Percentiles rank a stretch among this genome's conserved stretches.
Evolutionary conservation across 2,797 vertebrate genomes (phyloP).

Genomic region (Schizothorax lantsangensis): DNA sequence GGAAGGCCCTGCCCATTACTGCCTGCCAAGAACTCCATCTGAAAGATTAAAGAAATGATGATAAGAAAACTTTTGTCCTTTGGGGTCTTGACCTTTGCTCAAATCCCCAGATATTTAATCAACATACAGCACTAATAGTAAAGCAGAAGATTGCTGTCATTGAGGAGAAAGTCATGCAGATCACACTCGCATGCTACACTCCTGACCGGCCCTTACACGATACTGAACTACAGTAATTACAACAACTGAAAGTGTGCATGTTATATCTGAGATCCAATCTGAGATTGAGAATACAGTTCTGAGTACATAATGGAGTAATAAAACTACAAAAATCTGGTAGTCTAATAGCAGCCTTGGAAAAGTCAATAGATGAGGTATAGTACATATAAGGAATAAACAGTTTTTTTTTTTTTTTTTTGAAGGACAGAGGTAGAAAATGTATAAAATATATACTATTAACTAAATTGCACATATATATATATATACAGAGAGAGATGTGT

Average conservation of each 20-base stretch:
- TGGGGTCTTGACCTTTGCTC: not conserved
- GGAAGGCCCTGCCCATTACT: slow-evolving; percentile 95
- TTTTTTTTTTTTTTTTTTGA: not conserved
- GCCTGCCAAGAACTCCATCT: slow-evolving; percentile 97
- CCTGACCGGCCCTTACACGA: slow-evolving; percentile 5
- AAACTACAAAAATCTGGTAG: not conserved
- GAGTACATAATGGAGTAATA: not conserved
- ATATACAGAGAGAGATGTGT: not conserved
- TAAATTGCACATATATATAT: not conserved
- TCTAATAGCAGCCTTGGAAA: not conserved
- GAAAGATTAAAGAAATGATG: slow-evolving; percentile 45
- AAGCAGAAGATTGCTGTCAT: not conserved
- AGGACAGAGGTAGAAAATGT: not conserved
- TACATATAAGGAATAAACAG: not conserved
- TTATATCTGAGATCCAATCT: not conserved
- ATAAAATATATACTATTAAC: not conserved
- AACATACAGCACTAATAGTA: not conserved
- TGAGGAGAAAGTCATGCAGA: not conserved
- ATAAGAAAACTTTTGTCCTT: not conserved
- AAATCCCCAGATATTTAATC: not conserved
- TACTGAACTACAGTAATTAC: not conserved
- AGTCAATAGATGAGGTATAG: not conserved
- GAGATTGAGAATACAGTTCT: not conserved
- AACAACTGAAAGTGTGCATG: not conserved
- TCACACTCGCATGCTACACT: slow-evolving; percentile 1